Evolutionary conservation across 2,888 invertebrate species (phyloP), one percentile per base, ranked within the genome.

Genomic region (Aradus depressus): DNA sequence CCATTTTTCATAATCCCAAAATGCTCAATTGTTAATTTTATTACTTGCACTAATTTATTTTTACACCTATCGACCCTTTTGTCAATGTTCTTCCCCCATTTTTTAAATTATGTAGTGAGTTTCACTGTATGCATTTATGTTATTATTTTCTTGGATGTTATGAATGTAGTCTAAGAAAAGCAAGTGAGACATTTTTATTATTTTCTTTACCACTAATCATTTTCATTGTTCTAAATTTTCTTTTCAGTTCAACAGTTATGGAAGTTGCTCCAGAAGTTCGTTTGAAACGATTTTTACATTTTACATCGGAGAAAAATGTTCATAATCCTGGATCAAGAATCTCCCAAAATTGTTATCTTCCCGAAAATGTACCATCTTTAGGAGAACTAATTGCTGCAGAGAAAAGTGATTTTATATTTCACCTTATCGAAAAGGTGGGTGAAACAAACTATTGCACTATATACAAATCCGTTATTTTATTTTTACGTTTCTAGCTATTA

Each of bases 261-360:
- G 51, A 21, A 16, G 37, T 38, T 31, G 25, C 51, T 14, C 44
- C 51, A 1, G 51, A 51, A 38, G 18, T 37, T 4, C 34, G 48
- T 21, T 47, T 56, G 25, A 52, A 41, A 37, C 32, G 56, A 31
- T 56, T 50, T 34, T 39, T 56, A n/a, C 52, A 52, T 41, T 52
- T 52, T 22, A 53, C 43, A 6, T 50, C 44, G 45, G 50, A 54
- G 18, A 22, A 26, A 10, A 51, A 48, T 16, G 35, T 52, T 12
- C 54, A 56, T 45, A 3, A 31, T 39, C 52, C 56, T 41, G 56
- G 54, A 2, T 37, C 41, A 22, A 22, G 54, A 34, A 32, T 31
- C 25, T 34, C 41, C 18, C 10, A 26, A 6, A 39, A 26, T 2
- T 22, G 25, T 28, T 54, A 47, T 16, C 16, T 16, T 21, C 31